Percentiles rank a stretch among this genome's conserved stretches.
These are phyloP conservation scores for Streptopelia turtur DNA, from an alignment of 2,797 vertebrate species.

Conservation along the genomic window DNA sequence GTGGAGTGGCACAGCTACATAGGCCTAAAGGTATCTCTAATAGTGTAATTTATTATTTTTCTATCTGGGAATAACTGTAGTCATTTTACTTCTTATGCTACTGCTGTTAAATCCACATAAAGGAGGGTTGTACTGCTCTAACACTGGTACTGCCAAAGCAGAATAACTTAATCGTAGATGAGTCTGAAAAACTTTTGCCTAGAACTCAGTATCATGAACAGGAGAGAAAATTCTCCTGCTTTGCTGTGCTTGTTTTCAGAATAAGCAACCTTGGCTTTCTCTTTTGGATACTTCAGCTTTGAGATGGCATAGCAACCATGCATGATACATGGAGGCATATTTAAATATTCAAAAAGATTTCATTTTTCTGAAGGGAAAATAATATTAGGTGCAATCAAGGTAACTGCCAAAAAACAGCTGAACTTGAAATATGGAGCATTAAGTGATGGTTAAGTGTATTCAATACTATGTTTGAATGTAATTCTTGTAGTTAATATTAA, in stretches of 20 bases:
- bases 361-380: neutral
- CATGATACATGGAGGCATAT: neutral
- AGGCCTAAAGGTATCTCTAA: neutral
- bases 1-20: neutral
- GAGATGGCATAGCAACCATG: neutral
- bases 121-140: neutral
- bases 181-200: neutral
- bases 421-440: neutral
- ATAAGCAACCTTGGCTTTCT: neutral
- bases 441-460: constrained; percentile 14
- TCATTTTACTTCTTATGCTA: neutral
- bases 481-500: constrained; percentile 51
- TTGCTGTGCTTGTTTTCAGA: neutral
- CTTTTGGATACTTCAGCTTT: neutral
- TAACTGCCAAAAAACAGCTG: constrained; percentile 16
- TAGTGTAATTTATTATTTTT: neutral
- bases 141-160: neutral
- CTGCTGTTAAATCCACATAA: neutral
- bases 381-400: neutral
- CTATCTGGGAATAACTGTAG: neutral
- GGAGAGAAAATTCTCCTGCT: neutral
- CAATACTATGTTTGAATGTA: constrained; percentile 38
- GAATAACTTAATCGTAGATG: neutral
- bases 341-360: neutral
- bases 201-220: neutral